Percentiles rank a stretch among this genome's conserved stretches.
phyloP scores from a whole-genome alignment of 2,797 vertebrate genomes.

The Muscicapa comitata region DNA sequence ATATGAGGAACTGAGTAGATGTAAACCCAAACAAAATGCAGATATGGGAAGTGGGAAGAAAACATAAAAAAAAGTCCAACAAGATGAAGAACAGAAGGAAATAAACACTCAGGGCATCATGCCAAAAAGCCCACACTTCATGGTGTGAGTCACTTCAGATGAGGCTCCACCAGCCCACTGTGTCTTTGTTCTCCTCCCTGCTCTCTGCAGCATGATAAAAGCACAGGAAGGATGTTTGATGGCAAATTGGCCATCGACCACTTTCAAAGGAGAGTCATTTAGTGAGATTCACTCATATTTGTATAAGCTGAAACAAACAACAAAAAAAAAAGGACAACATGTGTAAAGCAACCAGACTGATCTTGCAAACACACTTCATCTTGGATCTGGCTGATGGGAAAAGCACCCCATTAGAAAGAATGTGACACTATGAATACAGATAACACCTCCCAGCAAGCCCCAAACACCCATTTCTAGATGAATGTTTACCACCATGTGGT shows the following conservation, averaged over 20 bases:
- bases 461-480: slow-evolving; percentile 24
- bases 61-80: not conserved
- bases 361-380: slow-evolving; percentile 1
- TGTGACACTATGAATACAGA: not conserved
- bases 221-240: slow-evolving; percentile 39
- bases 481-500: not conserved
- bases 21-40: not conserved
- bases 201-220: not conserved
- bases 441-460: not conserved
- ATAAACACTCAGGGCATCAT: not conserved
- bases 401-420: not conserved
- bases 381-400: slow-evolving; percentile 31
- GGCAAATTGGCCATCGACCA: not conserved
- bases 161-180: not conserved
- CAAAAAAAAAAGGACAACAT: not conserved
- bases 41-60: not conserved
- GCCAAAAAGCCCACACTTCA: not conserved
- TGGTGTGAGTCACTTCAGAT: not conserved
- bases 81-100: not conserved
- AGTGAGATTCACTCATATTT: slow-evolving; percentile 41
- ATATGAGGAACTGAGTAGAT: not conserved
- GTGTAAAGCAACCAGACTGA: not conserved
- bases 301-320: slow-evolving; percentile 3
- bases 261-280: slow-evolving; percentile 57
- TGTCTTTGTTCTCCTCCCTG: not conserved